Evolutionary conservation across 2,113 vertebrate species (phyloP).

Genomic region (Cairina moschata): DNA sequence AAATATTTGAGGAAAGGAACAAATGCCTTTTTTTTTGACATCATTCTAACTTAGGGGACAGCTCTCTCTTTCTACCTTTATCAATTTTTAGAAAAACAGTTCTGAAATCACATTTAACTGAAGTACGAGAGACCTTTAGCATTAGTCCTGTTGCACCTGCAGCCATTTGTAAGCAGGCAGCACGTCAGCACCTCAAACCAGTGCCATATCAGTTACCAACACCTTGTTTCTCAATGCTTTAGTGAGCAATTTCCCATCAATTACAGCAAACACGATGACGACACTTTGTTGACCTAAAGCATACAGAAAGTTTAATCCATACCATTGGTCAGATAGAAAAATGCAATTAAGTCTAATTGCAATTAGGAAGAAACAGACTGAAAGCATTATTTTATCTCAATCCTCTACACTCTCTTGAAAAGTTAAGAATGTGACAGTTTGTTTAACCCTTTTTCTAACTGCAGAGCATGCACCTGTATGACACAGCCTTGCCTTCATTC

Average conservation of each 20-base stretch:
- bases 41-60: neutral
- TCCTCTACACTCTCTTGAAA: neutral
- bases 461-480: neutral
- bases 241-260: neutral
- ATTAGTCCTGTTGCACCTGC: neutral
- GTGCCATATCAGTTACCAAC: neutral
- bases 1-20: neutral
- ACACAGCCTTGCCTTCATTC: neutral
- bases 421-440: fast-evolving
- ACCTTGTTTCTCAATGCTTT: neutral
- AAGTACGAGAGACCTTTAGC: neutral
- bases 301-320: neutral
- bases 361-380: neutral
- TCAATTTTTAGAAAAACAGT: neutral
- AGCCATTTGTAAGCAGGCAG: neutral
- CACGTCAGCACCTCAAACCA: neutral
- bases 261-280: neutral
- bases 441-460: neutral
- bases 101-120: neutral
- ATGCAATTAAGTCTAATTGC: neutral
- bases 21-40: neutral
- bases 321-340: neutral
- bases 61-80: neutral
- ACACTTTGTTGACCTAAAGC: neutral
- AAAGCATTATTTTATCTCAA: neutral